Evolutionary conservation across 2,797 vertebrate genomes (phyloP), one percentile per base, ranked within the genome.

Genomic region (Crenuchus spilurus): DNA sequence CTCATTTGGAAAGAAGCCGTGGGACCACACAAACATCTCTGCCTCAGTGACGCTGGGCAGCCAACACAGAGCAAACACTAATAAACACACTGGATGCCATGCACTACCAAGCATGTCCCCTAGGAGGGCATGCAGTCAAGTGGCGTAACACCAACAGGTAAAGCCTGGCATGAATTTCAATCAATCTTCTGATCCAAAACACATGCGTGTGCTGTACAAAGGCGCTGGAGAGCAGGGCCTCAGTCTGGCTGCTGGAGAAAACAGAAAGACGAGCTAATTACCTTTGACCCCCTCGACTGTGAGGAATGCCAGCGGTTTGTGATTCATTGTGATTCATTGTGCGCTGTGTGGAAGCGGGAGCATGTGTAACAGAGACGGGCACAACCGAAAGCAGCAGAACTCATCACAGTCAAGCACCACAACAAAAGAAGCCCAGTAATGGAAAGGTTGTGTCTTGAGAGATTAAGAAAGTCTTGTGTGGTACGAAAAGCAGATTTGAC

Each of bases 361-460:
- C 82, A 81, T 81, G 78, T 84, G 82, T 82, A 82, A 82, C 62
- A 46, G 63, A 84, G 75, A 44, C 49, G 6, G 5, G 37, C 46
- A 30, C 72, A 74, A 30, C 77, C 77, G 13, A 83, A 72, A 71
- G 62, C 67, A 39, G 58, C 33, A 39, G 63, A 82, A 80, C 75
- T n/a, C 70, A 82, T 86, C 83, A 87, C 81, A 82, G 82, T 72
- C 76, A 84, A 81, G 81, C 80, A 86, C 72, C 39, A 68, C 64
- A 76, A 75, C 73, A 80, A 83, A 49, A 58, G 65, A 67, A 16
- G 52, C 78, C 79, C 63, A 22, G 24, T 28, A 77, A 77, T 84
- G 75, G 79, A 78, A 79, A 76, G 81, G 84, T 82, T 71, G 72
- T 8, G 81, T 65, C 75, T 84, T 84, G 78, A 81, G 85, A 86